These are phyloP conservation scores for Epizoanthus rinbou DNA, from an alignment of 92 coral and sea anemone genomes.

Conservation along the genomic window DNA sequence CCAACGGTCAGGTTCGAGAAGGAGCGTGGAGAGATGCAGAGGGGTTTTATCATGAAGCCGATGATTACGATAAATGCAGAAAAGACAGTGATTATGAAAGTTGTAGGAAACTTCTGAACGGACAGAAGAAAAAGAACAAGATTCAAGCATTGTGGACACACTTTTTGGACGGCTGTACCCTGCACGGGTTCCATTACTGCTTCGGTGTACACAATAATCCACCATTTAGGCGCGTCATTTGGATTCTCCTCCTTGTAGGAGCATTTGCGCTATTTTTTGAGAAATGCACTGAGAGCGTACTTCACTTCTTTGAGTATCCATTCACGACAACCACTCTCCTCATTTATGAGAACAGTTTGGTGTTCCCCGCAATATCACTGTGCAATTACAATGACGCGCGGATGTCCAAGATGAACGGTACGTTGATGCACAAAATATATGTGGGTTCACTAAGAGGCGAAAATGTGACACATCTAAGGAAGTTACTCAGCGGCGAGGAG, in stretches of 20 bases:
- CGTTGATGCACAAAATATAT: constrained; percentile 60
- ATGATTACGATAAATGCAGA: constrained; percentile 84
- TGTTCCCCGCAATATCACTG: constrained; percentile 80
- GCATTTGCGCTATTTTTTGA: constrained; percentile 85
- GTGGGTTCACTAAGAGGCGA: constrained; percentile 43
- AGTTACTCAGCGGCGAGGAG: constrained; percentile 56
- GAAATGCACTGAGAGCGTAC: constrained; percentile 80
- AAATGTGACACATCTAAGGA: constrained; percentile 49
- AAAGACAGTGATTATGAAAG: constrained; percentile 81
- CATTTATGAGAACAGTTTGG: constrained; percentile 68
- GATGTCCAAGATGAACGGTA: constrained; percentile 83
- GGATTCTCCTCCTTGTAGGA: constrained; percentile 75
- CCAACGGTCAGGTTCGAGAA: constrained; percentile 70
- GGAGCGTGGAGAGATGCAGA: constrained; percentile 62
- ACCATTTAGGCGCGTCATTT: constrained; percentile 69
- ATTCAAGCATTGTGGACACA: constrained; percentile 71
- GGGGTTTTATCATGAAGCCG: constrained; percentile 56
- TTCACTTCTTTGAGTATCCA: constrained; percentile 74
- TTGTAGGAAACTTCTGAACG: constrained; percentile 74
- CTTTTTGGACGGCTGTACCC: constrained; percentile 73
- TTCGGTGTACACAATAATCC: constrained; percentile 73
- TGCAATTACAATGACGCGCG: constrained; percentile 90
- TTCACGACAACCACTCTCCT: constrained; percentile 87
- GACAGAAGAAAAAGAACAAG: constrained; percentile 72
- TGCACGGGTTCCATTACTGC: constrained; percentile 89